These are phyloP conservation scores for Xestia xanthographa DNA, from an alignment of 2,888 invertebrate species.

Conservation along the genomic window DNA sequence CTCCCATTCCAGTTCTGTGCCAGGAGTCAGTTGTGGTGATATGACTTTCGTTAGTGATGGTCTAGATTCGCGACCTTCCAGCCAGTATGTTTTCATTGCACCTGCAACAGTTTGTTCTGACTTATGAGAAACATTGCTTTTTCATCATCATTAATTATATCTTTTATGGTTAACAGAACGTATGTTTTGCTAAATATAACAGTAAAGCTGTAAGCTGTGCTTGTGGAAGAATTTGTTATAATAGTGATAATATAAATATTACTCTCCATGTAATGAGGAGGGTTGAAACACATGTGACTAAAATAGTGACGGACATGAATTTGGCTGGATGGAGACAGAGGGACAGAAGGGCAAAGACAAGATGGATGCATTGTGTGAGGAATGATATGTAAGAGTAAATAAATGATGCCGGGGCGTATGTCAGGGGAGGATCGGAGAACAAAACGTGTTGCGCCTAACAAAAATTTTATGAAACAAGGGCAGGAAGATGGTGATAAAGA, in stretches of 20 bases:
- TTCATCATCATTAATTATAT: background rate
- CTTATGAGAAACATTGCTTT: conserved; percentile 37
- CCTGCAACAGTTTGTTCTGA: conserved; percentile 83
- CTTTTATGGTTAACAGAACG: background rate
- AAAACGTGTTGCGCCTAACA: too few species aligned
- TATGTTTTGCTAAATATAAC: background rate
- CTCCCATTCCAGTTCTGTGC: conserved; percentile 87
- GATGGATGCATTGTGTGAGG: too few species aligned
- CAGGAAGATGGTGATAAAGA: too few species aligned
- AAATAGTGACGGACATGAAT: too few species aligned
- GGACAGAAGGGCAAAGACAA: too few species aligned
- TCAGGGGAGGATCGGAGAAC: too few species aligned
- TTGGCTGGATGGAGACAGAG: too few species aligned
- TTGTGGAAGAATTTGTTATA: background rate
- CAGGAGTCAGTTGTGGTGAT: conserved; percentile 83
- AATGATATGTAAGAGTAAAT: too few species aligned
- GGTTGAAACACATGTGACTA: too few species aligned
- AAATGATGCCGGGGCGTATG: too few species aligned
- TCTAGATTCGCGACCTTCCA: conserved; percentile 93
- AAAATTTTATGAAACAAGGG: too few species aligned
- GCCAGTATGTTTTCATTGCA: conserved; percentile 97
- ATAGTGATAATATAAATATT: background rate
- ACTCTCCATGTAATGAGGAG: too few species aligned
- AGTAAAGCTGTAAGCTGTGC: background rate
- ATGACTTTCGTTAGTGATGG: conserved; percentile 88